phyloP scores from a whole-genome alignment of 1,140 invertebrate species.

The Heliconius hermathena region DNA sequence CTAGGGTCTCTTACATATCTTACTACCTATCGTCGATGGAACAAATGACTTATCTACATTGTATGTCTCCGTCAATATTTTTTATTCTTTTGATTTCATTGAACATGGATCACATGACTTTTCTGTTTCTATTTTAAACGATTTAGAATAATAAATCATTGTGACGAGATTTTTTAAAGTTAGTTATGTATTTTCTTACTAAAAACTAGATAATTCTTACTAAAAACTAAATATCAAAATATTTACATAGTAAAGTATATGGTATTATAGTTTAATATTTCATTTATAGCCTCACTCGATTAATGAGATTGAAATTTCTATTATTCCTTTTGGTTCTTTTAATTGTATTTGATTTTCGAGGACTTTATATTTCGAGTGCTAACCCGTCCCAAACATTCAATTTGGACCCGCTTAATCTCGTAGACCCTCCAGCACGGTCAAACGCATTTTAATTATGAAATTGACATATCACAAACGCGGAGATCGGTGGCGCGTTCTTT shows the following conservation, averaged over 20 bases:
- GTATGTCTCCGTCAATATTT: no score
- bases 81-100: no score
- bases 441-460: constrained; percentile 81
- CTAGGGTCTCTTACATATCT: no score
- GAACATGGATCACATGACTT: no score
- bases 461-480: constrained; percentile 74
- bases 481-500: constrained; percentile 40
- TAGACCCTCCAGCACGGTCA: constrained; percentile 71
- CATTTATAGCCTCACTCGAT: background rate
- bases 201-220: no score
- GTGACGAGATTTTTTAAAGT: background rate
- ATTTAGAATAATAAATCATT: background rate
- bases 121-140: no score
- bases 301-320: constrained; percentile 39
- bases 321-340: constrained; percentile 65
- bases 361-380: constrained; percentile 63
- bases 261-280: background rate
- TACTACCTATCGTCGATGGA: no score
- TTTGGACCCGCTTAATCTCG: constrained; percentile 71
- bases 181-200: no score
- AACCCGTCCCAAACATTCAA: constrained; percentile 65
- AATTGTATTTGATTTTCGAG: constrained; percentile 68
- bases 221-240: no score
- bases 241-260: no score
- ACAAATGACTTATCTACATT: no score